Percentiles rank a stretch among this genome's conserved stretches.
These are phyloP conservation scores for Drosophila mercatorum DNA, from an alignment of 2,888 invertebrate genomes.

Conservation along the genomic window DNA sequence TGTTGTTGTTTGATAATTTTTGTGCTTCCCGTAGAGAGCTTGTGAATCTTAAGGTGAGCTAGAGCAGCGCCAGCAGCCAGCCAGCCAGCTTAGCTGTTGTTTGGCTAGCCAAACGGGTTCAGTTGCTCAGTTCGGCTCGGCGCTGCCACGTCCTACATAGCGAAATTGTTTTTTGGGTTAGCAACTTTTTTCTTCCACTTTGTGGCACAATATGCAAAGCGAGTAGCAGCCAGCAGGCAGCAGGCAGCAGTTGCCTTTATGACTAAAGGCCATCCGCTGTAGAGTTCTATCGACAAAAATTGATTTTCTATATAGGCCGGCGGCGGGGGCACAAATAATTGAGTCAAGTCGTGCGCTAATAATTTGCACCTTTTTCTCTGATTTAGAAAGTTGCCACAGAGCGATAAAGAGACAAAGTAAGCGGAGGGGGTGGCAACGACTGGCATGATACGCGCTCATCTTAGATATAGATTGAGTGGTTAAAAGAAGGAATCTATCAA, in stretches of 20 bases:
- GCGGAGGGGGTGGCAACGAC: neutral
- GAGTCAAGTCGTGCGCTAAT: conserved; percentile 68
- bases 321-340: conserved; percentile 50
- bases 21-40: conserved; percentile 38
- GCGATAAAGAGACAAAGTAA: conserved; percentile 22
- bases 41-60: conserved; percentile 53
- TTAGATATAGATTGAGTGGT: neutral
- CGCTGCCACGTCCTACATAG: conserved; percentile 11
- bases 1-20: conserved; percentile 57
- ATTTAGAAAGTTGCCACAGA: conserved; percentile 69
- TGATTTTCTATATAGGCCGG: conserved; percentile 67
- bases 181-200: conserved; percentile 16
- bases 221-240: conserved; percentile 10
- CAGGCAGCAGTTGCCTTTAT: conserved; percentile 29
- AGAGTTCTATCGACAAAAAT: conserved; percentile 62
- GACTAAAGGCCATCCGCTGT: conserved; percentile 47
- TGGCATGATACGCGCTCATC: neutral
- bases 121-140: conserved; percentile 26
- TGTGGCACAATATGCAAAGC: conserved; percentile 58
- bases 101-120: conserved; percentile 73
- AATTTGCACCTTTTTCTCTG: conserved; percentile 71
- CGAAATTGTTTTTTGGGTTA: conserved; percentile 70
- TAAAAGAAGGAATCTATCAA: too few relatives aligned
- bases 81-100: conserved; percentile 2
- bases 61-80: conserved; percentile 7